Percentiles rank a stretch among this genome's conserved stretches.
Conservation (phyloP, 2,888 invertebrate genomes). For the Mechanitis mazaeus region DNA sequence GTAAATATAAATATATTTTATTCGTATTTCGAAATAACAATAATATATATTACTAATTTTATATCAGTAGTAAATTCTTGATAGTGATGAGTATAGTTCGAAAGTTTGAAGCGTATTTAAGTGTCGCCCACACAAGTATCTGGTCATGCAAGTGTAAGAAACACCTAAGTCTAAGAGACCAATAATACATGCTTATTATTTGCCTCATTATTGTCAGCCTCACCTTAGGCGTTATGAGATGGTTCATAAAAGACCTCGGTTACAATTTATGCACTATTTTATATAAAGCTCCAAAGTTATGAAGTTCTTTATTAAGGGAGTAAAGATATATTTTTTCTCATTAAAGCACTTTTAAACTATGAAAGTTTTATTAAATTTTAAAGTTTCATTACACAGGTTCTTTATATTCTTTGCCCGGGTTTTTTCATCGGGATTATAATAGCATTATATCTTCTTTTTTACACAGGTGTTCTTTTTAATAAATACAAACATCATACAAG, state of each 20-base stretch:
- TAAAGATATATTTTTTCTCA: not conserved
- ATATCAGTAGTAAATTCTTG: not conserved
- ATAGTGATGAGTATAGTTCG: not conserved
- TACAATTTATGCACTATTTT: constrained; percentile 23
- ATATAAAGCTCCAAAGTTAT: constrained; percentile 7
- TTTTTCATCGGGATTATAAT: too few relatives aligned
- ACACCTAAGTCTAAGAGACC: not conserved
- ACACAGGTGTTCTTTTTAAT: too few relatives aligned
- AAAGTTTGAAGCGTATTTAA: not conserved
- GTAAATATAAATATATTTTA: too few relatives aligned
- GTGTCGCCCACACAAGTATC: not conserved
- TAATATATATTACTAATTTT: not conserved
- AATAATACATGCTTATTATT: constrained; percentile 6
- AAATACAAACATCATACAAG: too few relatives aligned
- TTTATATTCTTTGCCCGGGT: too few relatives aligned
- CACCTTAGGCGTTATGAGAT: constrained; percentile 15
- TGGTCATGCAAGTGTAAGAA: not conserved
- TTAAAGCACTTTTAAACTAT: not conserved
- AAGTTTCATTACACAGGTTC: too few relatives aligned
- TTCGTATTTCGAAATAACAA: too few relatives aligned
- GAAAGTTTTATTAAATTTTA: too few relatives aligned
- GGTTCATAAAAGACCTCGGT: constrained; percentile 9
- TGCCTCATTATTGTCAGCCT: constrained; percentile 1
- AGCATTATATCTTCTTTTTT: too few relatives aligned
- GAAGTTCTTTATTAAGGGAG: constrained; percentile 1